Percentiles rank a stretch among this genome's conserved stretches.
These are phyloP conservation scores for Gadopsis bispinosus DNA, from an alignment of 2,797 vertebrate genomes.

Conservation along the genomic window DNA sequence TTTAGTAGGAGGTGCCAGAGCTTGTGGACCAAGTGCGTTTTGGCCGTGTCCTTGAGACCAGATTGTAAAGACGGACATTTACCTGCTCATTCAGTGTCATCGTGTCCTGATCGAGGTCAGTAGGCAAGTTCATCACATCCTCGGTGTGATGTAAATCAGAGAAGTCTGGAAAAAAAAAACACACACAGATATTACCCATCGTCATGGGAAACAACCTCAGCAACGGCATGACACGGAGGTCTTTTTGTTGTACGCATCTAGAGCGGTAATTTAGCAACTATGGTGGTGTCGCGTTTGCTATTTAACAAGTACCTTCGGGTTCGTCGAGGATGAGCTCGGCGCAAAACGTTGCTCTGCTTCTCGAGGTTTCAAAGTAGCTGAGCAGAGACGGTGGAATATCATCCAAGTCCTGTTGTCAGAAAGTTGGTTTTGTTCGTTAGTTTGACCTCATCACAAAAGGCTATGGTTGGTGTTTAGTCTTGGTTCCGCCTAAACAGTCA, in stretches of 20 bases:
- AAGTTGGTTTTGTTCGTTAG: not conserved
- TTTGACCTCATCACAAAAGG: not conserved
- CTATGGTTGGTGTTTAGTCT: not conserved
- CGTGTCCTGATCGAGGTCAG: slow-evolving; percentile 73
- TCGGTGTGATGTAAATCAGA: slow-evolving; percentile 62
- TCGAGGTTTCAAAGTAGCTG: slow-evolving; percentile 86
- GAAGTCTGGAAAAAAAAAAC: slow-evolving; percentile 40
- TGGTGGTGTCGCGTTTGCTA: not conserved
- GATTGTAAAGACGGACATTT: slow-evolving; percentile 34
- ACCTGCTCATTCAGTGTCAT: slow-evolving; percentile 81
- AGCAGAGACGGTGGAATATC: slow-evolving; percentile 87
- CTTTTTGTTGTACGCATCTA: not conserved
- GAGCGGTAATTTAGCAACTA: not conserved
- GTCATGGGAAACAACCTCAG: not conserved
- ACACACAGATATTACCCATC: not conserved
- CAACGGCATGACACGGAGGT: no score
- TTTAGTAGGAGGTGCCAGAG: not conserved
- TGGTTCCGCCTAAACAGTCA: not conserved
- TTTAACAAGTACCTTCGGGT: slow-evolving; percentile 70
- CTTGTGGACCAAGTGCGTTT: not conserved
- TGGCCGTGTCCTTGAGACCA: not conserved
- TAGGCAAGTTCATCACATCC: slow-evolving; percentile 62
- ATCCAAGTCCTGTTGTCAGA: slow-evolving; percentile 74
- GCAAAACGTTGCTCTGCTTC: slow-evolving; percentile 80
- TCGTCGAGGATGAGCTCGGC: slow-evolving; percentile 88